phyloP scores from a whole-genome alignment of 1,140 invertebrate species.

The Neodiprion fabricii region DNA sequence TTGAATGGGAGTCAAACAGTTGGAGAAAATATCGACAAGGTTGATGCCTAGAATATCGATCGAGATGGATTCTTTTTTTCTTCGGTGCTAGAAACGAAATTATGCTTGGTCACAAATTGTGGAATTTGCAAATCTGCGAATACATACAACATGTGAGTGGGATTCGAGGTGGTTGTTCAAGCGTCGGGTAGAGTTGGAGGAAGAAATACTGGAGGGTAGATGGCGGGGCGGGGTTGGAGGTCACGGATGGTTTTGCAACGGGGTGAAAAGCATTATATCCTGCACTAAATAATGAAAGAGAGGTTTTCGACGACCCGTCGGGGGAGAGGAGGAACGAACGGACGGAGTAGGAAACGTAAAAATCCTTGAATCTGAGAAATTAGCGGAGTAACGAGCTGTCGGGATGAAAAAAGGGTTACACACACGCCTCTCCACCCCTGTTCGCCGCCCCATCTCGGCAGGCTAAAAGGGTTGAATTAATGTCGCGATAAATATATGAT shows the following conservation, averaged over 20 bases:
- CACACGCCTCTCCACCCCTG: conserved; percentile 21
- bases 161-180: too few species aligned
- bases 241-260: not conserved
- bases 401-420: conserved; percentile 29
- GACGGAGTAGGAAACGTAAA: conserved; percentile 53
- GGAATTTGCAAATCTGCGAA: too few species aligned
- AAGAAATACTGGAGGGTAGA: conserved; percentile 14
- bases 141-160: too few species aligned
- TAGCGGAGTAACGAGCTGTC: conserved; percentile 57
- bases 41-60: too few species aligned
- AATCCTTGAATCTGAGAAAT: conserved; percentile 65
- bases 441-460: conserved; percentile 27
- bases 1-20: too few species aligned
- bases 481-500: conserved; percentile 66
- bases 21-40: too few species aligned
- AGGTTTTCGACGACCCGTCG: conserved; percentile 47
- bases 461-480: conserved; percentile 64
- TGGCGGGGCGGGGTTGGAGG: not conserved
- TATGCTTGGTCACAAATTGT: too few species aligned
- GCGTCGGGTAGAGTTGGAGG: conserved; percentile 17
- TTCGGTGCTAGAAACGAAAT: too few species aligned
- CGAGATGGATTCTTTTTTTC: too few species aligned
- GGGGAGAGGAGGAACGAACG: not conserved
- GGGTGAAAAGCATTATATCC: conserved; percentile 34
- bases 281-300: conserved; percentile 61